A percentile compares a stretch with the other conserved stretches of the same genome.
Evolutionary conservation across 2,888 invertebrate species (phyloP).

Genomic region (Campoplex nolae): DNA sequence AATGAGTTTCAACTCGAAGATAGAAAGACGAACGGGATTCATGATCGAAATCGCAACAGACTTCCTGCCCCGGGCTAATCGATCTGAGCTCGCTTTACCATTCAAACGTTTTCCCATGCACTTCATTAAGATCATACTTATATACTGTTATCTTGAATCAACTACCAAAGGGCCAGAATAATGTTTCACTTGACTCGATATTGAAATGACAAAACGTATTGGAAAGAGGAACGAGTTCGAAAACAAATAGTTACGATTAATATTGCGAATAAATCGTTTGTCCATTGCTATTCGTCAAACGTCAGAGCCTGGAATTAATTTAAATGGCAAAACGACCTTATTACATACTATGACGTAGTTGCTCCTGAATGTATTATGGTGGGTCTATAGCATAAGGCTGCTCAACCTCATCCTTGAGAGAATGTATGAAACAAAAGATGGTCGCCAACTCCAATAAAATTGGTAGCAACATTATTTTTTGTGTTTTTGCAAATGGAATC

Average conservation of each 20-base stretch:
- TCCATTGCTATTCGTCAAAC: no score
- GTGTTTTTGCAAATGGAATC: no score
- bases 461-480: no score
- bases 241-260: neutral
- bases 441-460: no score
- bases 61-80: constrained; percentile 56
- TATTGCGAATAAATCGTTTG: neutral
- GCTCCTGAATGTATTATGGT: no score
- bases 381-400: no score
- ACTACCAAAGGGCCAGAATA: neutral
- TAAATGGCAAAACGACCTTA: no score
- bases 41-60: constrained; percentile 60
- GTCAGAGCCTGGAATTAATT: no score
- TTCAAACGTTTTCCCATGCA: constrained; percentile 40
- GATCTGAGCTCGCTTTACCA: constrained; percentile 26
- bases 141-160: neutral
- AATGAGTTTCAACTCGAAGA: constrained; percentile 44
- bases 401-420: no score
- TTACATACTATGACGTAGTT: no score
- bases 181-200: no score
- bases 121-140: neutral
- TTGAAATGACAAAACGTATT: neutral
- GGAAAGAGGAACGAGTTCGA: neutral
- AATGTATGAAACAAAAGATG: no score
- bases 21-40: constrained; percentile 30